These are phyloP conservation scores for Sebastes melanostomus DNA, from an alignment of 2,797 vertebrate species.

Conservation along the genomic window DNA sequence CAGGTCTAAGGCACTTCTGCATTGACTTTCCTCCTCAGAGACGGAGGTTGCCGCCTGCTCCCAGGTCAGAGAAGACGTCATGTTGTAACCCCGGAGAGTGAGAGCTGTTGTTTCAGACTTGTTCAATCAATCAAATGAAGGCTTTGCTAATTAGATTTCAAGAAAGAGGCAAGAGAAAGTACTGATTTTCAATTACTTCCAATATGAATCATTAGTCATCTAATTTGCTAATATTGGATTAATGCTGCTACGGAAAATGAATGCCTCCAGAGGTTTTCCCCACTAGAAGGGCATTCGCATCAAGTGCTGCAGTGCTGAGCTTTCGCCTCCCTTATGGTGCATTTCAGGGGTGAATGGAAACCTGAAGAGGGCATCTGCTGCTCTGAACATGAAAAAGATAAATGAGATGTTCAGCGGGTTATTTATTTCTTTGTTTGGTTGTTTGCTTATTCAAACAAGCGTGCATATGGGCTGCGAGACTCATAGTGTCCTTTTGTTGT, in stretches of 20 bases:
- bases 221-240: constrained; percentile 72
- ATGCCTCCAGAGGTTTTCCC: constrained; percentile 39
- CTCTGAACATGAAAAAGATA: constrained; percentile 22
- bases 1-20: too few relatives aligned
- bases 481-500: not conserved
- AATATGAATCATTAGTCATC: constrained; percentile 69
- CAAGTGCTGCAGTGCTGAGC: not conserved
- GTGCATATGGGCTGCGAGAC: not conserved
- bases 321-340: constrained; percentile 13
- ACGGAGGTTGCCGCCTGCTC: too few relatives aligned
- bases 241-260: constrained; percentile 50
- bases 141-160: constrained; percentile 55
- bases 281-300: not conserved
- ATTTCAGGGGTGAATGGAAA: constrained; percentile 37
- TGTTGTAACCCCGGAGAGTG: not conserved
- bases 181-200: constrained; percentile 65
- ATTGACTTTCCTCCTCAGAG: too few relatives aligned
- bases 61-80: constrained; percentile 9
- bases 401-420: not conserved
- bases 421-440: constrained; percentile 8
- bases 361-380: not conserved
- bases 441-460: constrained; percentile 15
- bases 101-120: constrained; percentile 33
- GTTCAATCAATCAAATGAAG: constrained; percentile 46
- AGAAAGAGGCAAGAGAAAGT: constrained; percentile 39